These are phyloP conservation scores for Dascillus cervinus DNA, from an alignment of 2,888 invertebrate genomes.

Conservation along the genomic window DNA sequence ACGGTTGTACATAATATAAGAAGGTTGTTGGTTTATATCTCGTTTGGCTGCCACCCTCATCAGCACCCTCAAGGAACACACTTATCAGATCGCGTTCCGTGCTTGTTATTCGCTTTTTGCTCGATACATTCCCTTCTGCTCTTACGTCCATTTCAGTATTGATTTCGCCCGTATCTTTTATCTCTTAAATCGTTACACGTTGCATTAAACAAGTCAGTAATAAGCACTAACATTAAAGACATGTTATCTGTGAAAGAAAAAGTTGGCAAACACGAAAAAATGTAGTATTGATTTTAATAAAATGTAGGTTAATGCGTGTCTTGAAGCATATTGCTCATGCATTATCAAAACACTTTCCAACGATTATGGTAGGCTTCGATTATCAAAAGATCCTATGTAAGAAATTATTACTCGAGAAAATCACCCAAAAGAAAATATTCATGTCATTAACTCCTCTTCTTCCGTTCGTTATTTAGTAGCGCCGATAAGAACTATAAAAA, in stretches of 20 bases:
- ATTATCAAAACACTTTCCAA: too few species aligned
- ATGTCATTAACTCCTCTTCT: slow-evolving; percentile 10
- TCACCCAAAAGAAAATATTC: too few species aligned
- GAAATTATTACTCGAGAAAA: slow-evolving; percentile 17
- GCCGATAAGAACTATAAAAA: too few species aligned
- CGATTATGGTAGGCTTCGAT: slow-evolving; percentile 15
- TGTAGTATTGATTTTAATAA: too few species aligned
- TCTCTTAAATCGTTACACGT: slow-evolving; percentile 4
- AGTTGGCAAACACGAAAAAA: too few species aligned
- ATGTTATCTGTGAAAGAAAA: too few species aligned
- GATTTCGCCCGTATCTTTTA: slow-evolving; percentile 19
- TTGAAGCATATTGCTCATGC: too few species aligned
- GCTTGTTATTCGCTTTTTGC: slow-evolving; percentile 26
- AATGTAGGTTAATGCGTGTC: too few species aligned
- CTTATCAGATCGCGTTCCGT: slow-evolving; percentile 32
- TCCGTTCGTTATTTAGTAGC: background rate
- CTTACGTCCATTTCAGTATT: slow-evolving; percentile 25
- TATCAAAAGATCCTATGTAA: slow-evolving; percentile 17
- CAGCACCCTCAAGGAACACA: slow-evolving; percentile 24
- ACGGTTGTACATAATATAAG: background rate
- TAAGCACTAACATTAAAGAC: too few species aligned
- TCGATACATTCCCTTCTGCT: slow-evolving; percentile 16
- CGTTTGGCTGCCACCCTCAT: slow-evolving; percentile 22
- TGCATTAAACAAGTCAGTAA: slow-evolving; percentile 5
- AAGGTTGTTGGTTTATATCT: too few species aligned